Conservation (phyloP, 1,140 invertebrate genomes). For the Euschistus heros region DNA sequence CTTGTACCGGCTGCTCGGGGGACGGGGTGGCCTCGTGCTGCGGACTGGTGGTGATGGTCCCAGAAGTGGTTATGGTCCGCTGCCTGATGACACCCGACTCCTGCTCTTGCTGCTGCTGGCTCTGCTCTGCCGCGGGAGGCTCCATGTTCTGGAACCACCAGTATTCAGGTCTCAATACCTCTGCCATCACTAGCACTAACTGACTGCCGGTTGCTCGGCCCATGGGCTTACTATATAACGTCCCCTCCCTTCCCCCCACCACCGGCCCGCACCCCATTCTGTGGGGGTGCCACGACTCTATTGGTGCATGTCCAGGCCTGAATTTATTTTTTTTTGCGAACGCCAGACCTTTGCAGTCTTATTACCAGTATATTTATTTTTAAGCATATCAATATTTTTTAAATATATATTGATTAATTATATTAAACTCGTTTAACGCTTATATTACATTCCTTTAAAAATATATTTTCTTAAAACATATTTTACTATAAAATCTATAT, state of each 20-base stretch:
- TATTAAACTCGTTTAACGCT: no score
- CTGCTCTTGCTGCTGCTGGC: background rate
- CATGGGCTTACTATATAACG: background rate
- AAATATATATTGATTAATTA: no score
- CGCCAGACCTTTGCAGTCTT: no score
- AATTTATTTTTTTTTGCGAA: no score
- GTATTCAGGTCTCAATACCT: background rate
- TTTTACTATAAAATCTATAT: no score
- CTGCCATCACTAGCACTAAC: background rate
- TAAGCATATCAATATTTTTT: no score
- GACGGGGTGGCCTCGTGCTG: constrained; percentile 20
- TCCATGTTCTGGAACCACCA: constrained; percentile 15
- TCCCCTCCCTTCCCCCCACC: background rate
- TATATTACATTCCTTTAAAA: no score
- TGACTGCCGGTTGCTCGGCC: background rate
- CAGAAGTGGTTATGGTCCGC: constrained; percentile 30
- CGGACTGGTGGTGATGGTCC: constrained; percentile 28
- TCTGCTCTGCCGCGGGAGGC: background rate
- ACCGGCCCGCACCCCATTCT: background rate
- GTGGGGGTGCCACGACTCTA: background rate
- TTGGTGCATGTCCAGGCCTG: background rate
- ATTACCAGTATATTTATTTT: no score
- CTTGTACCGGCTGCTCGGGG: background rate
- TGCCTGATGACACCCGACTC: constrained; percentile 20
- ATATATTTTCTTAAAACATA: no score